Conservation (phyloP, 1,140 invertebrate genomes). For the Drosophila oshimai region DNA sequence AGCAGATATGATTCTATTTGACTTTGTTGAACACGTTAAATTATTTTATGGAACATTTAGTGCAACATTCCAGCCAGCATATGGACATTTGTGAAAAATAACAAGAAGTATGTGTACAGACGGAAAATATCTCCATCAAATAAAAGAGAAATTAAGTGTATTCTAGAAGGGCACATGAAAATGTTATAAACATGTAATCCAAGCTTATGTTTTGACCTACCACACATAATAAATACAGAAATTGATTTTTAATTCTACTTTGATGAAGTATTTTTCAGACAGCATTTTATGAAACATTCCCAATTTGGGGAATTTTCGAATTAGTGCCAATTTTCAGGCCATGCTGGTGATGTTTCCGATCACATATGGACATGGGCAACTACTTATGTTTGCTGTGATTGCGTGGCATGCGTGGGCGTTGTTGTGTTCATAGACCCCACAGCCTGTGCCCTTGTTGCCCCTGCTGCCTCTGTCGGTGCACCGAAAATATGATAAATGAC, state of each 20-base stretch:
- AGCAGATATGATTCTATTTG: neutral
- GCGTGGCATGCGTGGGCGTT: slow-evolving; percentile 3
- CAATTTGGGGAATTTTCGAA: neutral
- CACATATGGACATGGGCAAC: slow-evolving; percentile 6
- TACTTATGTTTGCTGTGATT: slow-evolving; percentile 11
- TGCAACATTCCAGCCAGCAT: too few relatives aligned
- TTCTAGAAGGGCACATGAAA: too few relatives aligned
- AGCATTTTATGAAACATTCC: neutral
- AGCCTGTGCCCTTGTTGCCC: slow-evolving; percentile 34
- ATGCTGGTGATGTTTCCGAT: neutral
- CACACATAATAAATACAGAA: too few relatives aligned
- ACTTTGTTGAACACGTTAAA: too few relatives aligned
- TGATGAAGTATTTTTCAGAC: neutral
- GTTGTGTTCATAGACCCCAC: slow-evolving; percentile 17
- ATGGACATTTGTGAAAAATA: too few relatives aligned
- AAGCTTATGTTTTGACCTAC: too few relatives aligned
- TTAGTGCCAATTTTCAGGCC: neutral
- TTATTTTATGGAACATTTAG: too few relatives aligned
- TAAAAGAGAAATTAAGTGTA: too few relatives aligned
- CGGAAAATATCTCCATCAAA: too few relatives aligned
- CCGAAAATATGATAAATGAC: slow-evolving; percentile 80
- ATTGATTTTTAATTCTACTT: too few relatives aligned
- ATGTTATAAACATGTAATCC: too few relatives aligned
- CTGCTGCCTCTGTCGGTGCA: slow-evolving; percentile 42
- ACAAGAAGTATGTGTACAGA: too few relatives aligned